Evolutionary conservation across 2,113 vertebrate species (phyloP).

Genomic region (Peromyscus californicus): DNA sequence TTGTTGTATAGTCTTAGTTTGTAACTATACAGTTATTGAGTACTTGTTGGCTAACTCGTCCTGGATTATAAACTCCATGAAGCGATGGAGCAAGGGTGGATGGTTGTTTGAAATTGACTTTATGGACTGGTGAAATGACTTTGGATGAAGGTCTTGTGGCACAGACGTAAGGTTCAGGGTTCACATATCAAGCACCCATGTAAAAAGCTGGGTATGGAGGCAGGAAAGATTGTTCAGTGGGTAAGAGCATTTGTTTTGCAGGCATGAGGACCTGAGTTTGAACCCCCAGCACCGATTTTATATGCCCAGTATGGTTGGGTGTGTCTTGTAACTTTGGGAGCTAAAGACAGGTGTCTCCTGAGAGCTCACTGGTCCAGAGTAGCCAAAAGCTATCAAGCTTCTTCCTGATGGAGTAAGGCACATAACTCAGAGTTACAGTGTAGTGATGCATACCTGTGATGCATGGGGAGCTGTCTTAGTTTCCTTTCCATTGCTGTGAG

Average conservation of each 20-base stretch:
- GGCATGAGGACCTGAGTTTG: neutral
- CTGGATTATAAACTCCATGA: neutral
- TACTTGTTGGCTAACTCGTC: neutral
- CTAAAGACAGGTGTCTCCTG: neutral
- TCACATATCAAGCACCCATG: neutral
- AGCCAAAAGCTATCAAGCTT: neutral
- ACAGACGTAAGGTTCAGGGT: neutral
- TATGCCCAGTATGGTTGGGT: neutral
- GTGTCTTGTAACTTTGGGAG: neutral
- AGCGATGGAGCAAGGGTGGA: neutral
- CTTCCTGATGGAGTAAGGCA: neutral
- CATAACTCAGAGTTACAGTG: neutral
- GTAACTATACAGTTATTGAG: neutral
- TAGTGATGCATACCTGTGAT: neutral
- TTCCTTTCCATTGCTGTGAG: neutral
- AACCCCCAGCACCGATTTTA: neutral
- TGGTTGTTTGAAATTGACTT: constrained; percentile 25
- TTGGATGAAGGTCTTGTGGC: neutral
- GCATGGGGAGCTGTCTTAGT: neutral
- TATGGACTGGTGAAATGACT: neutral
- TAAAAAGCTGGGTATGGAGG: neutral
- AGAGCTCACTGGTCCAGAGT: neutral
- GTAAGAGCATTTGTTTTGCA: neutral
- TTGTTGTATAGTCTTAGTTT: constrained; percentile 29
- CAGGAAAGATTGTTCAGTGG: neutral